Evolutionary conservation across 2,888 invertebrate species (phyloP).

Genomic region (Cheilosia scutellata): DNA sequence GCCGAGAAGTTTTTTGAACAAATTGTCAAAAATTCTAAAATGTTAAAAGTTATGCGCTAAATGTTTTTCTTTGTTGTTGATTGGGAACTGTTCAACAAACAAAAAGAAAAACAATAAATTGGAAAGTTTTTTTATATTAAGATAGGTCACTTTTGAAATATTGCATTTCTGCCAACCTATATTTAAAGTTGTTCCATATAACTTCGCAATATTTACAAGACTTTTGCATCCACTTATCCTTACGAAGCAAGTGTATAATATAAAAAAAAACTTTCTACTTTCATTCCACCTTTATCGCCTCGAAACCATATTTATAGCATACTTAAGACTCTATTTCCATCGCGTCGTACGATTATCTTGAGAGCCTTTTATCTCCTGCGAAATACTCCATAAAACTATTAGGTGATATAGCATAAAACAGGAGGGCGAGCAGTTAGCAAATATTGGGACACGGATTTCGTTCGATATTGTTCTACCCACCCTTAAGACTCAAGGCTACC

Average conservation of each 20-base stretch:
- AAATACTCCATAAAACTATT: constrained; percentile 57
- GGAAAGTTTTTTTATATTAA: too few species aligned
- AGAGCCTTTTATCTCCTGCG: constrained; percentile 59
- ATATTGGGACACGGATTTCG: constrained; percentile 7
- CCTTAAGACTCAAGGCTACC: constrained; percentile 7
- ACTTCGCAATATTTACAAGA: constrained; percentile 8
- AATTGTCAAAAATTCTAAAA: not conserved
- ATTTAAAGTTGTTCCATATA: not conserved
- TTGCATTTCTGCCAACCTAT: not conserved
- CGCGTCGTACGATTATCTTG: constrained; percentile 48
- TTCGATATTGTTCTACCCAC: not conserved
- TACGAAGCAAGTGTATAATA: not conserved
- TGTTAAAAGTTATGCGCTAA: not conserved
- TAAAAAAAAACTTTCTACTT: not conserved
- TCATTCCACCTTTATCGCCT: constrained; percentile 26
- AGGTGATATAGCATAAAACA: constrained; percentile 31
- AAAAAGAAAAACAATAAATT: too few species aligned
- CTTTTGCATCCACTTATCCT: not conserved
- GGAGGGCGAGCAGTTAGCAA: constrained; percentile 35
- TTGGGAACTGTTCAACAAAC: too few species aligned
- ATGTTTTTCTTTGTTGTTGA: not conserved
- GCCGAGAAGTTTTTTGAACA: not conserved
- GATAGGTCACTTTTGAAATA: not conserved
- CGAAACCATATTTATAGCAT: constrained; percentile 53
- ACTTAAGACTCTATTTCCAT: constrained; percentile 37